Base-by-base conservation (phyloP, 2,797 vertebrate species). In the Labroides dimidiatus region DNA sequence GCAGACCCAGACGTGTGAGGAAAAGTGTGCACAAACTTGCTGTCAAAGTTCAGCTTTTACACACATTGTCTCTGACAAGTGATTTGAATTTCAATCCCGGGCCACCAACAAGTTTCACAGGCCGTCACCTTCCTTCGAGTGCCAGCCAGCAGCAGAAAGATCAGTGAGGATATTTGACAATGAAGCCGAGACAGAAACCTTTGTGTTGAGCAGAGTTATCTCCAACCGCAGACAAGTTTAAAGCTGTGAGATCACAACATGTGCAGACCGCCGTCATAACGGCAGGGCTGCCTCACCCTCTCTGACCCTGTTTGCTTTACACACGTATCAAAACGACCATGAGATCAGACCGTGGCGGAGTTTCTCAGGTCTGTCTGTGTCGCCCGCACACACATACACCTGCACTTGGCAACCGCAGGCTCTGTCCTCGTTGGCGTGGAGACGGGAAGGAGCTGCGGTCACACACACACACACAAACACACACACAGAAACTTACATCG, bases 281-380 rank as follows among this genome's bases (percentile, higher is more conserved):
- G 86, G 84, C 76, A 84, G 8, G 75, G 54, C 64, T 69, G 67
- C 78, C 64, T 77, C 66, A 74, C 78, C 87, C 63, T 37, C 21
- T 14, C 78, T 85, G 87, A 87, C 86, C 89, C 78, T 64, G 73
- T 87, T 90, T 85, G 73, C 79, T 63, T 17, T 24, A 15, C 45
- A 82, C 73, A 72, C 75, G 82, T 80, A 91, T 91, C 88, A 86
- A 90, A 91, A 91, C 72, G 86, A 89, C 90, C 89, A 90, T 94
- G 93, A 93, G 93, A 94, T 89, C 89, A 89, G 70, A 87, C 64
- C 54, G 2, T 20, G 53, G 69, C 77, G 65, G 84, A 84, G 87
- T 87, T 93, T 94, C 93, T 94, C 93, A 94, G 91, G 91, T 91
- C 81, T 88, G 41, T 74, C 69, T 85, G 68, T 78, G 56, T 81